phyloP scores from a whole-genome alignment of 2,113 vertebrate species.

The Salvelinus namaycush region DNA sequence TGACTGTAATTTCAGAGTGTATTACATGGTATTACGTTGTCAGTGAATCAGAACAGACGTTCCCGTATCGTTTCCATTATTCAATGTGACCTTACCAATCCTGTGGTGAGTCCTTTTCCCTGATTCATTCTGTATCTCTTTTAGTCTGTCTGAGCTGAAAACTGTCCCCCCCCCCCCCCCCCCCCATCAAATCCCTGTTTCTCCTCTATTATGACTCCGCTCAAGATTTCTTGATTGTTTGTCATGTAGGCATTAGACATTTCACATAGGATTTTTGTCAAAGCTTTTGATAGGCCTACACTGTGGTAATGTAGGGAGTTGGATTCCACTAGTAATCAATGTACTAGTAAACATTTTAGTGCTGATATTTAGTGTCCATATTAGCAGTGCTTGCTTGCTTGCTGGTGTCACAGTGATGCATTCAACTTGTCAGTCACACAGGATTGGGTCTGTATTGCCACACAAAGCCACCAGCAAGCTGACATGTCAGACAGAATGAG shows the following conservation, averaged over 20 bases:
- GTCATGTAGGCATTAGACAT: no score
- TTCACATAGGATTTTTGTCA: no score
- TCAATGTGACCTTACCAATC: slow-evolving; percentile 8
- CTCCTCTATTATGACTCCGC: neutral
- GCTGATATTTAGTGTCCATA: slow-evolving; percentile 18
- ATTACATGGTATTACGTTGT: neutral
- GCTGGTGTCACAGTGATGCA: slow-evolving; percentile 48
- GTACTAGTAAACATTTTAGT: neutral
- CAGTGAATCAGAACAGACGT: slow-evolving; percentile 2
- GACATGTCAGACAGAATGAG: slow-evolving; percentile 55
- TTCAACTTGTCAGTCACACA: slow-evolving; percentile 53
- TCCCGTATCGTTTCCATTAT: slow-evolving; percentile 7
- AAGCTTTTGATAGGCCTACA: no score
- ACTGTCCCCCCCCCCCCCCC: no score
- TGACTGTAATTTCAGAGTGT: neutral
- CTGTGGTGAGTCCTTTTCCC: neutral
- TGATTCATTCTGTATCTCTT: neutral
- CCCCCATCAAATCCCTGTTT: neutral
- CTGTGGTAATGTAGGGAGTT: no score
- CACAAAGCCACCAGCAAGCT: slow-evolving; percentile 36
- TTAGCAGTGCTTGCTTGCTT: slow-evolving; percentile 37
- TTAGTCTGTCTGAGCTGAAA: neutral
- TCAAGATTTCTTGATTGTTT: no score
- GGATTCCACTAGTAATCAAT: no score
- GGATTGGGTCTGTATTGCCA: slow-evolving; percentile 28